Base-by-base conservation (phyloP, 2,888 invertebrate genomes). In the Drosophila colorata region DNA sequence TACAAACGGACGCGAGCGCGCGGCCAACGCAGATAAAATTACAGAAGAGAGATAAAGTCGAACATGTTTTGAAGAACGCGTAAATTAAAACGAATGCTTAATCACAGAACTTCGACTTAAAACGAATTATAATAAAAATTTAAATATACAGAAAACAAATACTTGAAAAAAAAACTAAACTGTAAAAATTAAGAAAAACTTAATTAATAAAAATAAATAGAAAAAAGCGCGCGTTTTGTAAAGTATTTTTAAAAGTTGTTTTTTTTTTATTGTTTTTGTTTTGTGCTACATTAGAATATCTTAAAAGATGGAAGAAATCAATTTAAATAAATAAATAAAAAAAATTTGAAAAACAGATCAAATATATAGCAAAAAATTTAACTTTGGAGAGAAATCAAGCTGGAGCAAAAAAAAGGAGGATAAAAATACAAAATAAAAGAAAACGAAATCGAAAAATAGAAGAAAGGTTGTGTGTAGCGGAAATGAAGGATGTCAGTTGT, bases 401-500 rank as follows among this genome's bases (percentile, higher is more conserved):
- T 7, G 3, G 28, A 25, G 6, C 7, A 8, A 3, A 52, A 28
- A 28, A 28, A 28, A 28, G 23, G 18, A 35, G 28, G 33, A 16
- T 28, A 28, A 2, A 11, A 13, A 14, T 43, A 47, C 13, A 37
- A 38, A 20, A 28, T 28, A 28, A 48, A 52, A 38, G 8, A 47
- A 33, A 18, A 9, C 28, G 16, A 37, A 56, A 14, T 35, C 20
- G 46, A 18, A 33, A 53, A 20, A 13, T 11, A 31, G 31, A 33
- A 37, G 55, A 61, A 46, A 65, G 41, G 51, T 43, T 43, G 43
- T 59, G 65, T 59, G 46, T 56, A 18, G 58, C 88, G 90, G 90
- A 90, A 90, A 89, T 89, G 87, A 89, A 86, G 79, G 69, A 83
- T 85, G 87, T 83, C 83, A 78, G 72, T 76, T 80, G 75, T 80